A percentile compares a stretch with the other conserved stretches of the same genome.
phyloP scores from a whole-genome alignment of 2,797 vertebrate genomes.

The Phataginus tetradactyla region DNA sequence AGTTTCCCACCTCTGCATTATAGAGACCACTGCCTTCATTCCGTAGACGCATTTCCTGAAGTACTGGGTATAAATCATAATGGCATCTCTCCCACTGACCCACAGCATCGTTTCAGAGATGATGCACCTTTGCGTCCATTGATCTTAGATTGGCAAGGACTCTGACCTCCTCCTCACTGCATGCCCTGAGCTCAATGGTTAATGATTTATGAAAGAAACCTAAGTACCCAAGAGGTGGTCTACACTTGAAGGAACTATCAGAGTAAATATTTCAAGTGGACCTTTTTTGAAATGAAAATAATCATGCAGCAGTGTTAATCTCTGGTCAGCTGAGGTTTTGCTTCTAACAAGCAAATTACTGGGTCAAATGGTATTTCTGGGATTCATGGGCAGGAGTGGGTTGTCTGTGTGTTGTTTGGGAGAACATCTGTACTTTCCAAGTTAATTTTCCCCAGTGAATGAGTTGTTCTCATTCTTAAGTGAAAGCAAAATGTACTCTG shows the following conservation, averaged over 20 bases:
- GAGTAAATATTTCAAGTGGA: constrained; percentile 69
- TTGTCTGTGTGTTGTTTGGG: neutral
- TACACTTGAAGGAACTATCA: constrained; percentile 53
- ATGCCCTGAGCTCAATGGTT: neutral
- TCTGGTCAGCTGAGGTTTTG: constrained; percentile 9
- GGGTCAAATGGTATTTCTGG: too few relatives aligned
- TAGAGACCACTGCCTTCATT: neutral
- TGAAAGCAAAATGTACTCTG: neutral
- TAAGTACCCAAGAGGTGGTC: constrained; percentile 39
- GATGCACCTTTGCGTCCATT: neutral
- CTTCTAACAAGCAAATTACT: neutral
- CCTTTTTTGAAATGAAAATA: constrained; percentile 77
- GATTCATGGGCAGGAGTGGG: neutral
- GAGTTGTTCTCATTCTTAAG: neutral
- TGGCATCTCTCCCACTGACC: neutral
- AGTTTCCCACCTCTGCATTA: neutral
- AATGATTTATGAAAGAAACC: constrained; percentile 73
- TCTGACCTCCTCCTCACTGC: neutral
- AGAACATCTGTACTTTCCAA: neutral
- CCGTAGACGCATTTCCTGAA: neutral
- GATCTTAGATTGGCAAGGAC: constrained; percentile 45
- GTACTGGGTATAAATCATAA: neutral
- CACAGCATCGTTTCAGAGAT: neutral
- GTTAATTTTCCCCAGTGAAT: neutral
- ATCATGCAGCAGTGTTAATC: constrained; percentile 42